These are phyloP conservation scores for Metopia argyrocephala DNA, from an alignment of 2,888 invertebrate species.

Conservation along the genomic window DNA sequence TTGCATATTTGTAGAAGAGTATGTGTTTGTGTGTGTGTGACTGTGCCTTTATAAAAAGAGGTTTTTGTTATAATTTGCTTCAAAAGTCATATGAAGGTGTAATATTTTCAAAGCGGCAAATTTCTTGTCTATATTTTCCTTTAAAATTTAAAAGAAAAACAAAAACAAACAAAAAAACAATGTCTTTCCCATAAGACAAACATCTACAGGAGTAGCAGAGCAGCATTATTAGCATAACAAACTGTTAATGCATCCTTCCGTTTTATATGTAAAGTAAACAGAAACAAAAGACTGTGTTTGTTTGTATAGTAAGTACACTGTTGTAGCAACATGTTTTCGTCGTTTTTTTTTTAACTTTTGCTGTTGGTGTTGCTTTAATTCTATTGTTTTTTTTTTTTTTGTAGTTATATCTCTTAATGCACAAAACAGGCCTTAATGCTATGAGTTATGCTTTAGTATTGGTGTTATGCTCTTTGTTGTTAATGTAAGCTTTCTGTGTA, in stretches of 20 bases:
- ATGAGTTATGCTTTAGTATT: constrained; percentile 8
- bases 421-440: constrained; percentile 34
- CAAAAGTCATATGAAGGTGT: neutral
- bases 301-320: too few relatives aligned
- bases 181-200: neutral
- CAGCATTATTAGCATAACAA: constrained; percentile 20
- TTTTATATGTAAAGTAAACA: neutral
- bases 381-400: neutral
- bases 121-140: too few relatives aligned
- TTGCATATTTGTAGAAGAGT: too few relatives aligned
- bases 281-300: constrained; percentile 9
- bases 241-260: constrained; percentile 30
- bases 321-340: constrained; percentile 45
- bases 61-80: too few relatives aligned
- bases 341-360: neutral
- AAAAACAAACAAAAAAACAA: neutral
- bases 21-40: neutral
- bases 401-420: constrained; percentile 8
- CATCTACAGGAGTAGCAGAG: constrained; percentile 2
- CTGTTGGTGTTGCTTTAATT: neutral
- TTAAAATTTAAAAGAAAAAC: too few relatives aligned
- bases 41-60: too few relatives aligned
- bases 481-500: constrained; percentile 26
- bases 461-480: constrained; percentile 26
- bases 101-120: neutral